Evolutionary conservation across 2,797 vertebrate species (phyloP).

Genomic region (Clarias pachynema): DNA sequence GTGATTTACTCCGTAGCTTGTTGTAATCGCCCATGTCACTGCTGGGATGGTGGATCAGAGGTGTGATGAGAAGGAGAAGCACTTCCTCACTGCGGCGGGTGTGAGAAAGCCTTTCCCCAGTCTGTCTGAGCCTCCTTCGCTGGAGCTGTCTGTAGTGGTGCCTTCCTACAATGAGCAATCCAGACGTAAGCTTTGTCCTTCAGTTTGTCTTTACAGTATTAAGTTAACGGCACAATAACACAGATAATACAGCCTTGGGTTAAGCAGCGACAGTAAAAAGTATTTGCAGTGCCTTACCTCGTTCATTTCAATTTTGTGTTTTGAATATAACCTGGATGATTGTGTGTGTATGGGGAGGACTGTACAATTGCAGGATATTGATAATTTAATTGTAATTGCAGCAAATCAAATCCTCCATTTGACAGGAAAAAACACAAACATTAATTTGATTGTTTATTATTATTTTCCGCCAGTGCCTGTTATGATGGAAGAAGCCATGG

Average conservation of each 20-base stretch:
- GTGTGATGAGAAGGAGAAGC: slow-evolving; percentile 82
- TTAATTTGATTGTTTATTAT: background rate
- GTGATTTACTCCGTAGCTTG: slow-evolving; percentile 69
- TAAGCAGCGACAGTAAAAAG: background rate
- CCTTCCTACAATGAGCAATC: slow-evolving; percentile 95
- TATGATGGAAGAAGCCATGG: slow-evolving; percentile 95
- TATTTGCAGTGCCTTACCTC: background rate
- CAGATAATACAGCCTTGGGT: background rate
- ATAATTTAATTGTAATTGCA: background rate
- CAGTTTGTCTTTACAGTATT: background rate
- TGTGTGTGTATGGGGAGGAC: too few relatives aligned
- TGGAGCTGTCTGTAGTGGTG: slow-evolving; percentile 87
- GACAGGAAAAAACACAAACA: background rate
- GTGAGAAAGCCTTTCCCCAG: slow-evolving; percentile 79
- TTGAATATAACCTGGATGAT: background rate
- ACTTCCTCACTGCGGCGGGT: slow-evolving; percentile 76
- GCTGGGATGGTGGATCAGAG: slow-evolving; percentile 76
- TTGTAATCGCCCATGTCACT: slow-evolving; percentile 80
- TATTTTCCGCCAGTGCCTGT: slow-evolving; percentile 80
- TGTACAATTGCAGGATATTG: background rate
- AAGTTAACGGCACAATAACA: background rate
- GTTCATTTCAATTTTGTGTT: background rate
- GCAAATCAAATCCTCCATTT: background rate
- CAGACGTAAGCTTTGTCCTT: slow-evolving; percentile 80
- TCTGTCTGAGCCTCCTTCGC: slow-evolving; percentile 80